These are phyloP conservation scores for Trichechus manatus DNA, from an alignment of 2,113 vertebrate genomes.

Conservation along the genomic window DNA sequence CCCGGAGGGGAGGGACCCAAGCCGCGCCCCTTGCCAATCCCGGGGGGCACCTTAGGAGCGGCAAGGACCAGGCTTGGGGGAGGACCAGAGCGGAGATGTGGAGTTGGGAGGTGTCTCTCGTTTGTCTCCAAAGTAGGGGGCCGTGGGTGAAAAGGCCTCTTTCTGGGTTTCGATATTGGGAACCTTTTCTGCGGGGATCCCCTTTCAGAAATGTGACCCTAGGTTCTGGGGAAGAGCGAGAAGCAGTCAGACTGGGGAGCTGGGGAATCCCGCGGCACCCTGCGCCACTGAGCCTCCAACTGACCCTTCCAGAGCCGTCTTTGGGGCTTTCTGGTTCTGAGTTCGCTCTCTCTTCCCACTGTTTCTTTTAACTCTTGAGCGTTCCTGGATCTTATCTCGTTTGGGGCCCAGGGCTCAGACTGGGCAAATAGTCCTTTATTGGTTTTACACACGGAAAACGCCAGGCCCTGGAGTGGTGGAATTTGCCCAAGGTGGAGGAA, in stretches of 20 bases:
- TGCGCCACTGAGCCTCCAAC: neutral
- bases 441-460: neutral
- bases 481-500: neutral
- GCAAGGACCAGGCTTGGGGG: neutral
- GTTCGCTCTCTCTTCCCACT: neutral
- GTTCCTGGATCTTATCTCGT: constrained; percentile 26
- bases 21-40: neutral
- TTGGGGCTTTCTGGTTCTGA: neutral
- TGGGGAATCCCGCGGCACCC: neutral
- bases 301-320: neutral
- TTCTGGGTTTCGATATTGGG: neutral
- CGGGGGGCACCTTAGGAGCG: neutral
- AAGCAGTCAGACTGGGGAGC: neutral
- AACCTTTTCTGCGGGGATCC: neutral
- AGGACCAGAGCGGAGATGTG: too few relatives aligned
- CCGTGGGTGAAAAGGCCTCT: fast-evolving
- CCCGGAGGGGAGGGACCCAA: neutral
- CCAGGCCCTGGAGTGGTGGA: neutral
- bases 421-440: neutral
- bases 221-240: neutral
- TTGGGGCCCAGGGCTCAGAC: neutral
- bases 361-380: neutral
- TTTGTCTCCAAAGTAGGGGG: neutral
- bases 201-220: neutral
- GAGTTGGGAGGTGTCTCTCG: too few relatives aligned